A percentile compares a stretch with the other conserved stretches of the same genome.
These are phyloP conservation scores for Rhopilema esculentum DNA, from an alignment of 30 jellyfish, hydroid and myxozoan species.

Conservation along the genomic window DNA sequence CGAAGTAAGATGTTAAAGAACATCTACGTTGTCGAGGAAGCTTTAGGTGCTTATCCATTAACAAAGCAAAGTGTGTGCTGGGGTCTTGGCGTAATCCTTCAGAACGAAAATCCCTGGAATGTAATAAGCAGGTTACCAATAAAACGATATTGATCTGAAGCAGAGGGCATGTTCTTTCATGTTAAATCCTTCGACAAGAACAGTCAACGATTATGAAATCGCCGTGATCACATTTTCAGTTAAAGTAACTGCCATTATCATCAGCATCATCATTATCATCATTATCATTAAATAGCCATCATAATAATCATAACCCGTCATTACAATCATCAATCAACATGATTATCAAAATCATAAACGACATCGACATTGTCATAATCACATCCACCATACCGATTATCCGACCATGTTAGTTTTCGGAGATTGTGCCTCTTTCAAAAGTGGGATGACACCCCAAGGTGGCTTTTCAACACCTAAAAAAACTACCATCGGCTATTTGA, in stretches of 20 bases:
- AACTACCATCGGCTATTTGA: neutral
- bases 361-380: too few relatives aligned
- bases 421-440: neutral
- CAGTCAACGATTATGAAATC: neutral
- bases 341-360: too few relatives aligned
- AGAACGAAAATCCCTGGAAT: neutral
- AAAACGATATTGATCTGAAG: neutral
- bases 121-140: neutral
- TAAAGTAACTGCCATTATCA: neutral
- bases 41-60: neutral
- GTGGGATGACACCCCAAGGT: conserved; percentile 8
- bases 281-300: too few relatives aligned
- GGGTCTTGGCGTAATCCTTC: neutral
- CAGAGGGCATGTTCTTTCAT: neutral
- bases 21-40: neutral
- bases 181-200: neutral
- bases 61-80: neutral
- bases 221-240: neutral
- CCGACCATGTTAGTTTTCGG: too few relatives aligned
- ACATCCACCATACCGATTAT: too few relatives aligned
- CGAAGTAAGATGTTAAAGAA: neutral
- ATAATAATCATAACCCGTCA: too few relatives aligned
- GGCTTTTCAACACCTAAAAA: conserved; percentile 10
- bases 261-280: neutral
- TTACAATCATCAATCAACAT: too few relatives aligned